A percentile compares a stretch with the other conserved stretches of the same genome.
Evolutionary conservation across 2,888 invertebrate genomes (phyloP).

Genomic region (Chydorus sphaericus): DNA sequence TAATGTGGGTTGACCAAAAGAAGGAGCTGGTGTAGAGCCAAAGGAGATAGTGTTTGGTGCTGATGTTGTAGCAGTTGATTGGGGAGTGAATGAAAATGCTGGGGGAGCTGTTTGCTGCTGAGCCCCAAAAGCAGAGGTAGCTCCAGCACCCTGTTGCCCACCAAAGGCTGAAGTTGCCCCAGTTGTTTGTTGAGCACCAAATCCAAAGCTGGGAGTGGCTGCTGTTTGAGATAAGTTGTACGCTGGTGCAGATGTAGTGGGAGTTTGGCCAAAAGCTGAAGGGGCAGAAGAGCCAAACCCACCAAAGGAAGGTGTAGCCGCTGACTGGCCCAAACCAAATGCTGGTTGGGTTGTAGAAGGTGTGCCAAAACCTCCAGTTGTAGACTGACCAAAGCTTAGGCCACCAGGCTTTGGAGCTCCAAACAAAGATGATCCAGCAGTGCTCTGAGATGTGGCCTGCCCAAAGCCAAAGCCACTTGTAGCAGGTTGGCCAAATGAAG

Average conservation of each 20-base stretch:
- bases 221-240: no score
- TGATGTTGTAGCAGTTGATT: not conserved
- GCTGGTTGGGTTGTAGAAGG: not conserved
- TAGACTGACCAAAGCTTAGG: not conserved
- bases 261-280: no score
- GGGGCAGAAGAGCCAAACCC: no score
- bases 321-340: not conserved
- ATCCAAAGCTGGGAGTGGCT: not conserved
- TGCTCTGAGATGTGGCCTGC: not conserved
- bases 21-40: not conserved
- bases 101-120: slow-evolving; percentile 3
- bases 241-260: no score
- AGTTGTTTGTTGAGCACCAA: not conserved
- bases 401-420: not conserved
- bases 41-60: not conserved
- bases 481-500: not conserved
- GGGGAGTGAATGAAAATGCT: not conserved
- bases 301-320: not conserved
- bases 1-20: not conserved
- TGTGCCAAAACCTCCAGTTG: not conserved
- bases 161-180: not conserved
- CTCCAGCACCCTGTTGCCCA: not conserved
- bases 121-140: slow-evolving; percentile 4
- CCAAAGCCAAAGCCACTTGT: not conserved
- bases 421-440: not conserved